A percentile compares a stretch with the other conserved stretches of the same genome.
phyloP scores from a whole-genome alignment of 2,797 vertebrate genomes.

The Setipinna tenuifilis region DNA sequence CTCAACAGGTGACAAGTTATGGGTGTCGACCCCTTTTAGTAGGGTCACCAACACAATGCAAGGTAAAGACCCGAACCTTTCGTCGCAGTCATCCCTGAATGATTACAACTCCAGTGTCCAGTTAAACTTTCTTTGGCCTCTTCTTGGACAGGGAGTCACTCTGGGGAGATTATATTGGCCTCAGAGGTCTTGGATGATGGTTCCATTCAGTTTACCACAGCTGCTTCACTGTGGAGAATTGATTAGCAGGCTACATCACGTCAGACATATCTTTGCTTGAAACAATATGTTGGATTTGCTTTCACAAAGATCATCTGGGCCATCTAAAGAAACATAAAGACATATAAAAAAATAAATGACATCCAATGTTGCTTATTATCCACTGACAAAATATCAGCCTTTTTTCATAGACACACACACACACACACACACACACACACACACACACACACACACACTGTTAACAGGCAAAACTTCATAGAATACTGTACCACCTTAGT shows the following conservation, averaged over 20 bases:
- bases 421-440: not conserved
- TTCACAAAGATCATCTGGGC: too few relatives aligned
- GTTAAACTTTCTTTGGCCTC: not conserved
- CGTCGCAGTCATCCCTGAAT: not conserved
- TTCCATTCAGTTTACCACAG: not conserved
- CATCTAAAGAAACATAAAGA: too few relatives aligned
- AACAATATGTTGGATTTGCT: too few relatives aligned
- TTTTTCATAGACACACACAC: not conserved
- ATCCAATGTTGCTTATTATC: too few relatives aligned
- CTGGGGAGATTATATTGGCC: not conserved
- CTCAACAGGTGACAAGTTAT: not conserved
- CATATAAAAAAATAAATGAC: too few relatives aligned
- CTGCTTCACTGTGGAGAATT: too few relatives aligned
- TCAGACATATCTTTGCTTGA: not conserved
- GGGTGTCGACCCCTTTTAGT: not conserved
- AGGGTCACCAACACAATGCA: not conserved
- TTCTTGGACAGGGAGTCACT: not conserved
- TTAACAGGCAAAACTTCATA: not conserved
- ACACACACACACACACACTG: too few relatives aligned
- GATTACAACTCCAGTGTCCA: not conserved
- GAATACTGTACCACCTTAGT: not conserved
- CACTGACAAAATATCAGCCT: too few relatives aligned
- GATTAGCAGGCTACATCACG: not conserved
- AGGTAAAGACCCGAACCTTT: not conserved
- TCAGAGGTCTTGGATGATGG: not conserved